These are phyloP conservation scores for Odobenus rosmarus DNA, from an alignment of 2,113 vertebrate species.

Conservation along the genomic window DNA sequence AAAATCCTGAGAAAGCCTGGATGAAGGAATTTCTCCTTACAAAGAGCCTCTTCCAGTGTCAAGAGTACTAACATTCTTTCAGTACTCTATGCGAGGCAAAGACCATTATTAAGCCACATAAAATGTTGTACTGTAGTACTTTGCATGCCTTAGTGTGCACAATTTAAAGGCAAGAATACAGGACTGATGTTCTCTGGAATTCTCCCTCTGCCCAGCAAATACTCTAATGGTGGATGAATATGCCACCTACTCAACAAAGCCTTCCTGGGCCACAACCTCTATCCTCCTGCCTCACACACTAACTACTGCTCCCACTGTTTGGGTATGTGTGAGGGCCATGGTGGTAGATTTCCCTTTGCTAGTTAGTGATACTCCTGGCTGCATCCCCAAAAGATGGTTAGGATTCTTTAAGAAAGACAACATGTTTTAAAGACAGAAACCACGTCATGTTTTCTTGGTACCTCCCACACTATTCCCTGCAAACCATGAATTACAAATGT, in stretches of 20 bases:
- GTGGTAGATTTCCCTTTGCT: not conserved
- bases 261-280: not conserved
- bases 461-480: not conserved
- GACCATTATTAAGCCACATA: not conserved
- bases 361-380: not conserved
- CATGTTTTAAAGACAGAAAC: not conserved
- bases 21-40: not conserved
- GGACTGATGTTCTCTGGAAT: not conserved
- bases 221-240: not conserved
- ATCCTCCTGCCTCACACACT: not conserved
- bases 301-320: not conserved
- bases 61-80: not conserved
- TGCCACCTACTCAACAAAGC: not conserved
- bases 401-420: not conserved
- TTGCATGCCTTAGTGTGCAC: not conserved
- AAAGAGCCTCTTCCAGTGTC: not conserved
- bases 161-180: not conserved
- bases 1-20: not conserved
- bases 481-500: not conserved
- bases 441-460: not conserved
- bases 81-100: accelerated
- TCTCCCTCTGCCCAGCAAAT: not conserved
- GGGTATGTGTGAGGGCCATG: not conserved
- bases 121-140: not conserved
- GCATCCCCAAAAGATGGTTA: not conserved